Evolutionary conservation across 2,888 invertebrate species (phyloP), one percentile per base, ranked within the genome.

Genomic region (Tachina grossa): DNA sequence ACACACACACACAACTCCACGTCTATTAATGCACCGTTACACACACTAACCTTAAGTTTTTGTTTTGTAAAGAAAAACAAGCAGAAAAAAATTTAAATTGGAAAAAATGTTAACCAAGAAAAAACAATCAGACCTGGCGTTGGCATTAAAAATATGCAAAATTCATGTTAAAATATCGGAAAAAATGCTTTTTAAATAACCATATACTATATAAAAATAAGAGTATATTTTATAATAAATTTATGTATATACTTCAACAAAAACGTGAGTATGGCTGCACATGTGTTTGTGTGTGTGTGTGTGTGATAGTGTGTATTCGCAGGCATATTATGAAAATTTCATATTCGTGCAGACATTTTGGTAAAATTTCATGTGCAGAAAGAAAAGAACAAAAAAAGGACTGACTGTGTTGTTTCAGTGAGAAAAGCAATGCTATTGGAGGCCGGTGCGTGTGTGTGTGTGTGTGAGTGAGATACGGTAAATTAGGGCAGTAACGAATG

Each of bases 121-220:
- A 22, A 79, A 72, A 80, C 80, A 84, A 83, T 83, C 83, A 78
- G 69, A 83, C 72, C 66, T 77, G 76, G 61, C 45, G 80, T 81
- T 77, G 81, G 72, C 89, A 90, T 90, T 90, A 90, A 90, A 90
- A 90, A 90, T 90, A 90, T 90, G 89, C 89, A 90, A 90, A 90
- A 90, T 90, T 90, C 90, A 90, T 90, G 90, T 90, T 90, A 88
- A 90, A 90, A 90, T 90, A 90, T 90, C 91, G 89, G 90, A 90
- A 90, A 90, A 88, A 89, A 88, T 88, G 88, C 89, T 87, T 89
- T 90, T 89, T 68, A 83, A 86, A 71, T 66, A 81, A 75, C 59
- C 55, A 69, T 19, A 49, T 45, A 69, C 31, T 53, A 2, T 53
- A 19, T 39, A 39, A 11, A 53, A n/a, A 51, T 22, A 31, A 45